A percentile compares a stretch with the other conserved stretches of the same genome.
Evolutionary conservation across 2,113 vertebrate species (phyloP).

Genomic region (Cavia porcellus): DNA sequence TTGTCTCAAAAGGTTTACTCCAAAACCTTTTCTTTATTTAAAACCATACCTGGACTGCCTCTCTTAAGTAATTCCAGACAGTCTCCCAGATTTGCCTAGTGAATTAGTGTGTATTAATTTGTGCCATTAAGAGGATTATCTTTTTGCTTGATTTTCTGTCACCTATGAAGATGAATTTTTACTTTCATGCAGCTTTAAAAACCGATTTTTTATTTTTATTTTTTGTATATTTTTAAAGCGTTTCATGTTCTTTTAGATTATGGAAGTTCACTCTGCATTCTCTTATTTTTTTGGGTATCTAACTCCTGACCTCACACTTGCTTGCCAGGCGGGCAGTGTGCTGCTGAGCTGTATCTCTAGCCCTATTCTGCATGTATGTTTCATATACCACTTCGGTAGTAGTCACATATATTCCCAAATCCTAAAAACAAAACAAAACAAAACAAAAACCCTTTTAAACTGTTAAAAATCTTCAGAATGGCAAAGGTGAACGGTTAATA

Average conservation of each 20-base stretch:
- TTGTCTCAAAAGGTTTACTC: background rate
- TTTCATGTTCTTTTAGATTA: background rate
- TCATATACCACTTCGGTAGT: background rate
- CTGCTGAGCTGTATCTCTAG: too few relatives aligned
- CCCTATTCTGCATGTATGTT: background rate
- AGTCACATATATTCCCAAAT: background rate
- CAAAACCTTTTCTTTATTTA: background rate
- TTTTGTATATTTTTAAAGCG: background rate
- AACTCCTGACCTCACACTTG: too few relatives aligned
- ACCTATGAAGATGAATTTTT: background rate
- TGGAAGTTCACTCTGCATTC: background rate
- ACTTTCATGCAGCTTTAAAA: background rate
- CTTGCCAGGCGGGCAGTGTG: too few relatives aligned
- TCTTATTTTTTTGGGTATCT: background rate
- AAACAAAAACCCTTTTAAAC: background rate
- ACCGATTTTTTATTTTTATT: background rate
- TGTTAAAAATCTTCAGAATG: background rate
- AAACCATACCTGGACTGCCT: background rate
- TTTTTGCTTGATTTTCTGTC: background rate
- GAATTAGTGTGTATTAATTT: background rate
- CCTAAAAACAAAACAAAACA: background rate
- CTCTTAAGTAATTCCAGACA: background rate
- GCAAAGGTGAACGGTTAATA: background rate
- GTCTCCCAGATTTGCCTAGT: background rate
- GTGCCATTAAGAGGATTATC: slow-evolving; percentile 9